Evolutionary conservation across 2,113 vertebrate species (phyloP).

Genomic region (Stegastes partitus): DNA sequence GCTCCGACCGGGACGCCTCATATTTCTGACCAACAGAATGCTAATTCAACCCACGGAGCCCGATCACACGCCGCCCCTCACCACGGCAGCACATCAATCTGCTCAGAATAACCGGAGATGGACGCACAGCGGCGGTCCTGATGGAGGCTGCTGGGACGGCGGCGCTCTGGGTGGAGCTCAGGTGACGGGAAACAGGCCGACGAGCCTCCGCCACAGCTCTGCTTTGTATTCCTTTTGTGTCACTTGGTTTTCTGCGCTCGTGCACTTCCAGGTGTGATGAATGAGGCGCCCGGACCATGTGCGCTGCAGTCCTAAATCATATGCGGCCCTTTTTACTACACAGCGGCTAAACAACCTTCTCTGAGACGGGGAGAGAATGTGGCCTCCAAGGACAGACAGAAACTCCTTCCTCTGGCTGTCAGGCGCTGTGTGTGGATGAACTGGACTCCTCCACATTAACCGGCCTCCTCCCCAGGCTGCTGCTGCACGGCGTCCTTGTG

Average conservation of each 20-base stretch:
- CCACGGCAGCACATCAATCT: no score
- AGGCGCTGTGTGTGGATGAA: conserved; percentile 48
- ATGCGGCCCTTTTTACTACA: conserved; percentile 34
- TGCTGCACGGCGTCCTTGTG: conserved; percentile 37
- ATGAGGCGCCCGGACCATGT: conserved; percentile 55
- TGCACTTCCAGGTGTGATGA: conserved; percentile 64
- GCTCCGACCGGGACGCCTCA: conserved; percentile 2
- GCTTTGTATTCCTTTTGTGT: conserved; percentile 58
- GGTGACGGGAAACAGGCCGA: conserved; percentile 64
- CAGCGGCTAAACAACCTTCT: conserved; percentile 53
- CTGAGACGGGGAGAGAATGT: conserved; percentile 20
- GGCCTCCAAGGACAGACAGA: conserved; percentile 53
- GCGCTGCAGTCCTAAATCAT: conserved; percentile 61
- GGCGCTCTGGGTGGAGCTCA: conserved; percentile 63
- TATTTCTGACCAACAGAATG: conserved; percentile 8
- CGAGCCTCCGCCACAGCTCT: conserved; percentile 59
- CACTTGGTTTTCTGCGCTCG: conserved; percentile 4
- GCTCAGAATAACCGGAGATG: background rate
- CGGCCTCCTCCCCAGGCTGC: conserved; percentile 36
- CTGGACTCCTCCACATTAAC: conserved; percentile 61
- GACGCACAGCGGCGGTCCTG: no score
- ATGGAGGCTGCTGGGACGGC: conserved; percentile 21
- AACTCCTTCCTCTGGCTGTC: conserved; percentile 45
- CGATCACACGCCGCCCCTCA: no score
- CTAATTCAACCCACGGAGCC: conserved; percentile 14